phyloP scores from a whole-genome alignment of 2,113 vertebrate species.

The Miniopterus natalensis region DNA sequence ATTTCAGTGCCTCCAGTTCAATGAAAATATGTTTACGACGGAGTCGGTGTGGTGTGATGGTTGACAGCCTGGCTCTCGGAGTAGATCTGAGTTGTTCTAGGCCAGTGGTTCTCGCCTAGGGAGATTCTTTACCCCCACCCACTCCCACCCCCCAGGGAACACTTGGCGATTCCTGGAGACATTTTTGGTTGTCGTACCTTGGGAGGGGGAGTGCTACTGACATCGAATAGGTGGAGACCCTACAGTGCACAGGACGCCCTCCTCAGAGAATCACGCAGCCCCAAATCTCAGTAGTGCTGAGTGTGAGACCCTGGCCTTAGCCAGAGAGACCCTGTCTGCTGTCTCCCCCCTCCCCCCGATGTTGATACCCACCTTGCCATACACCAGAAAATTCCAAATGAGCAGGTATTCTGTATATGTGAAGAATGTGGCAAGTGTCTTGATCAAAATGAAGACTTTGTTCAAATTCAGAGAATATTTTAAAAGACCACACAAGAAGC shows the following conservation, averaged over 20 bases:
- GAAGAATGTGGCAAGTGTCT: not conserved
- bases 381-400: not conserved
- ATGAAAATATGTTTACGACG: not conserved
- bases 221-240: not conserved
- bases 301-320: not conserved
- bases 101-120: not conserved
- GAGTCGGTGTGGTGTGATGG: rapidly evolving
- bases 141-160: not conserved
- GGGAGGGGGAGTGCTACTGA: not conserved
- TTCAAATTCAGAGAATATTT: not conserved
- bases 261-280: not conserved
- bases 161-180: not conserved
- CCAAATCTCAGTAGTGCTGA: not conserved
- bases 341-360: not conserved
- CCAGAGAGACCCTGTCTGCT: not conserved
- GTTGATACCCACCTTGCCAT: not conserved
- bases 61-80: not conserved
- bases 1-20: not conserved
- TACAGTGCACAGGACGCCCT: not conserved
- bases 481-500: not conserved
- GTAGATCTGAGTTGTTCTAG: not conserved
- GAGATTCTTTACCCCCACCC: not conserved
- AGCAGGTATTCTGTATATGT: not conserved
- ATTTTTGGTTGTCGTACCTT: not conserved
- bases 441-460: conserved; percentile 44